Evolutionary conservation across 2,888 invertebrate genomes (phyloP), one percentile per base, ranked within the genome.

Genomic region (Noctua comes): DNA sequence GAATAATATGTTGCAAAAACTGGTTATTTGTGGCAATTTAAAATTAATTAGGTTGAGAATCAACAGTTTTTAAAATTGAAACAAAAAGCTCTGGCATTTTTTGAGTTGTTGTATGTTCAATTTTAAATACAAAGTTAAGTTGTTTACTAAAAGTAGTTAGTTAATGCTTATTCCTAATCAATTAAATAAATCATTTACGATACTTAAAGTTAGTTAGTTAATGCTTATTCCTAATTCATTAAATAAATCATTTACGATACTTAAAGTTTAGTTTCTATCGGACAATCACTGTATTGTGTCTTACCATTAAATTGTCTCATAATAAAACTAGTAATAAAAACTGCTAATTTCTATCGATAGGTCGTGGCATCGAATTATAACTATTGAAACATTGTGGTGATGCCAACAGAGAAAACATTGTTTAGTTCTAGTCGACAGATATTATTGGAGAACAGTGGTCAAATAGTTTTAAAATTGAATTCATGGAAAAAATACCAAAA

Each of bases 261-360:
- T 73, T 31, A 13, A 36, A n/a, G 21, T 36, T 1, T 36, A 10
- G 27, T 57, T 46, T 79, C 11, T 46, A 24, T 77, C 68, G 7
- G 36, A 18, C 11, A 27, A 24, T 48, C 18, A 48, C 18, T 36
- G 16, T 65, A 40, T 11, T 43, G 59, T n/a, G 40, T 43, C 36
- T 36, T 36, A 36, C 7, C 0, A 8, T 27, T n/a, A 13, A 27
- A 48, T 48, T 68, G 62, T 79, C 66, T 77, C 78, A 31, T 51
- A 68, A 68, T 62, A 59, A 68, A 51, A 59, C 21, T 43, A 40
- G 24, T 48, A 27, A 68, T 3, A 16, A 21, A 62, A n/a, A 24
- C 51, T 68, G 77, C 27, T 11, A 6, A 27, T 57, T 36, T 16
- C 21, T 36, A 24, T 54, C 36, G 27, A 11, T 27, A 4, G 27